Evolutionary conservation across 2,113 vertebrate species (phyloP).

Genomic region (Esox niger): DNA sequence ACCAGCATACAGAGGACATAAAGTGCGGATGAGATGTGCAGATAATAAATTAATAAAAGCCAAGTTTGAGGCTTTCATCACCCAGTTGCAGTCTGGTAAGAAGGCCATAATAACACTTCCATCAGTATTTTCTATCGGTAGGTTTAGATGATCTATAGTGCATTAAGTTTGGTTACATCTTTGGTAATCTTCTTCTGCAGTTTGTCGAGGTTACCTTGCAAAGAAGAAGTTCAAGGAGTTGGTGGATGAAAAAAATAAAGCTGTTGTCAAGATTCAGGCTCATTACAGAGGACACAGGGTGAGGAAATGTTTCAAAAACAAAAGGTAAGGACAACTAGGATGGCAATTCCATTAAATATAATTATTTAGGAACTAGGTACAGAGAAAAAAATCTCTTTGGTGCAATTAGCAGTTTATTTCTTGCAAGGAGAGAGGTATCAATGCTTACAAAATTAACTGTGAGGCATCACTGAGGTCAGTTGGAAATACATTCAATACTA

Average conservation of each 20-base stretch:
- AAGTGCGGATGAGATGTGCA: slow-evolving; percentile 70
- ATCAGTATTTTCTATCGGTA: neutral
- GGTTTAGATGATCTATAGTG: no score
- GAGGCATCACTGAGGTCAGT: no score
- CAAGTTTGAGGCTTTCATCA: slow-evolving; percentile 69
- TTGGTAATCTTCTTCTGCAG: slow-evolving; percentile 58
- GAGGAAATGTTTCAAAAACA: slow-evolving; percentile 79
- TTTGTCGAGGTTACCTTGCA: slow-evolving; percentile 83
- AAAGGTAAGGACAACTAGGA: slow-evolving; percentile 67
- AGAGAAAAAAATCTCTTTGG: no score
- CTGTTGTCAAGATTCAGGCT: slow-evolving; percentile 80
- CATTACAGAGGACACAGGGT: slow-evolving; percentile 82
- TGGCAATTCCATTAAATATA: no score
- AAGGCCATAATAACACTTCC: neutral
- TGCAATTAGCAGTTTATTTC: no score
- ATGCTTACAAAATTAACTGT: no score
- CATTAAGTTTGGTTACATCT: neutral
- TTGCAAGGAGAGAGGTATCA: no score
- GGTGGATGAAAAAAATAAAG: slow-evolving; percentile 74
- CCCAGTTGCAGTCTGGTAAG: slow-evolving; percentile 77
- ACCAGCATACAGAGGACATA: slow-evolving; percentile 78
- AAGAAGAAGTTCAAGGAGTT: slow-evolving; percentile 77
- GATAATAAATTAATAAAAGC: slow-evolving; percentile 63
- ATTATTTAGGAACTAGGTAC: no score
- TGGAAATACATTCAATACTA: no score